Conservation (phyloP, 2,888 invertebrate species). For the Pollenia amentaria region DNA sequence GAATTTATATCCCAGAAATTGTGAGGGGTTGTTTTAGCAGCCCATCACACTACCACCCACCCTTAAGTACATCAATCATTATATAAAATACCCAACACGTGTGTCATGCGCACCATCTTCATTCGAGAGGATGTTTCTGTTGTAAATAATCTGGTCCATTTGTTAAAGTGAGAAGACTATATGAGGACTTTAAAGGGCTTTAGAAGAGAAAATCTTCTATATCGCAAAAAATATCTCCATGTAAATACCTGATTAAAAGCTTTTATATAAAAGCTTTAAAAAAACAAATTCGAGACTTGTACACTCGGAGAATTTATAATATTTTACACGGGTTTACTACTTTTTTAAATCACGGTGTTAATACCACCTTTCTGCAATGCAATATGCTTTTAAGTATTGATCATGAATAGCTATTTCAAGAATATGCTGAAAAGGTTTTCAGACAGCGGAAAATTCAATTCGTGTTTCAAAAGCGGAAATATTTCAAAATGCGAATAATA, state of each 20-base stretch:
- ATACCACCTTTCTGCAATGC: no score
- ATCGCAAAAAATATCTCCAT: conserved; percentile 9
- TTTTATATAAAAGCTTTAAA: conserved; percentile 35
- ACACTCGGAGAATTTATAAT: neutral
- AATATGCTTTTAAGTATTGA: no score
- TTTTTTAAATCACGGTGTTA: no score
- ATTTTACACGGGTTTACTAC: neutral
- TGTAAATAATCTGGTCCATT: conserved; percentile 47
- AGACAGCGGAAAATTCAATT: no score
- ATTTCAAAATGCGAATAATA: no score
- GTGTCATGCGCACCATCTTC: conserved; percentile 77
- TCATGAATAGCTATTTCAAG: no score
- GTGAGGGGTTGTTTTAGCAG: conserved; percentile 46
- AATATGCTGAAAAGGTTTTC: no score
- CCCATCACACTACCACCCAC: conserved; percentile 58
- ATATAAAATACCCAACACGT: conserved; percentile 77
- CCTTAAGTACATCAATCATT: conserved; percentile 80
- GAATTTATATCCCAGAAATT: conserved; percentile 40
- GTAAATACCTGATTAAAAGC: conserved; percentile 10
- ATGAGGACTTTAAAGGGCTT: neutral
- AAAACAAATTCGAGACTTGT: neutral
- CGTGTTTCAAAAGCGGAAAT: no score
- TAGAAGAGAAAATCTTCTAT: neutral
- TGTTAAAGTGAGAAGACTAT: conserved; percentile 67
- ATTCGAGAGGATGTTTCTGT: conserved; percentile 32